These are phyloP conservation scores for Chrosomus eos DNA, from an alignment of 2,797 vertebrate genomes.

Conservation along the genomic window DNA sequence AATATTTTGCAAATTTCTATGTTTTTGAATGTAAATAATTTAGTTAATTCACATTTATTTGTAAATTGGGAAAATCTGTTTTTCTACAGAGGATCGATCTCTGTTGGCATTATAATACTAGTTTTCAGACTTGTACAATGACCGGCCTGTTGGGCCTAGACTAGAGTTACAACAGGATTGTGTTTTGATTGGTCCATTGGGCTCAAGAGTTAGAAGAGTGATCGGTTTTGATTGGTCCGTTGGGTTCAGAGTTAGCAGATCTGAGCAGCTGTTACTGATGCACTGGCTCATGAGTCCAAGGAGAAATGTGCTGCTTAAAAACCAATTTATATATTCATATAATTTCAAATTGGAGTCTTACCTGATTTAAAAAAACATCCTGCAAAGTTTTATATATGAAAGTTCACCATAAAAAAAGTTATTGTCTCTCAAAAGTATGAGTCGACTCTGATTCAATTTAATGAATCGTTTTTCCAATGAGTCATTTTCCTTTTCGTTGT, in stretches of 20 bases:
- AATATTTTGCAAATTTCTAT: slow-evolving; percentile 33
- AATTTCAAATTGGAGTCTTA: neutral
- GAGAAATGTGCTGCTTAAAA: slow-evolving; percentile 14
- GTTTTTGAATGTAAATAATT: neutral
- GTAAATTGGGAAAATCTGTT: neutral
- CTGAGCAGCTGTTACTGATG: slow-evolving; percentile 24
- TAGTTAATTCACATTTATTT: no score
- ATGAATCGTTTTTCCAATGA: no score
- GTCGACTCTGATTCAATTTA: no score
- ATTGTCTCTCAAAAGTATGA: no score
- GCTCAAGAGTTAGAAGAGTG: neutral
- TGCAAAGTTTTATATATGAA: no score
- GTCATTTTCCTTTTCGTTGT: no score
- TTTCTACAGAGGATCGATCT: neutral
- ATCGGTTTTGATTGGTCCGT: slow-evolving; percentile 29
- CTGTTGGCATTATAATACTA: neutral
- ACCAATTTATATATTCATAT: neutral
- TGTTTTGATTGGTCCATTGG: neutral
- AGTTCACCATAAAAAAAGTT: no score
- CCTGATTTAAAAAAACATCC: no score
- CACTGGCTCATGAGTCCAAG: neutral
- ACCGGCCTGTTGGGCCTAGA: neutral
- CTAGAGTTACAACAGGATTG: neutral
- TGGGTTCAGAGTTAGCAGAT: slow-evolving; percentile 24
- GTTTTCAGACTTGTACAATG: neutral